phyloP scores from a whole-genome alignment of 2,113 vertebrate genomes.

The Dromaius novaehollandiae region DNA sequence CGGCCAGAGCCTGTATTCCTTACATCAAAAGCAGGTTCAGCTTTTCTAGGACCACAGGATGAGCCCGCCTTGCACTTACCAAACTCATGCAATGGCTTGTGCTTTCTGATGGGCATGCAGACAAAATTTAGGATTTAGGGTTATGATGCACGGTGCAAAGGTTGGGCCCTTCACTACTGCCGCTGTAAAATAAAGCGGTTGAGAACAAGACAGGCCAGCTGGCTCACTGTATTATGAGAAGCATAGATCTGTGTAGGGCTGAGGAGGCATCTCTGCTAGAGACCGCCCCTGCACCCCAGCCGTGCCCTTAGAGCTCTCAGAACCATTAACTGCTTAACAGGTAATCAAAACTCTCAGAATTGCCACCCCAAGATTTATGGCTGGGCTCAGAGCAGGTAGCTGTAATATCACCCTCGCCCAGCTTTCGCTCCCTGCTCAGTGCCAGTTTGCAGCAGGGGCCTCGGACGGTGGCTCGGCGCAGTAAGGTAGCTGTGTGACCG shows the following conservation, averaged over 20 bases:
- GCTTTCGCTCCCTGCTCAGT: not conserved
- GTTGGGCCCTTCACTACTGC: rapidly evolving
- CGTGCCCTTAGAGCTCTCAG: not conserved
- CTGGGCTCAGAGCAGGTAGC: not conserved
- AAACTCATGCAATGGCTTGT: rapidly evolving
- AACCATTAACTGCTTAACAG: rapidly evolving
- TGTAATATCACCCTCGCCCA: not conserved
- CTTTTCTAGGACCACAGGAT: rapidly evolving
- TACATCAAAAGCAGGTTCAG: not conserved
- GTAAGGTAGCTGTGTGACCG: rapidly evolving
- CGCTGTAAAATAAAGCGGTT: not conserved
- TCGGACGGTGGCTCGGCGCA: rapidly evolving
- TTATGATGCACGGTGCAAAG: not conserved
- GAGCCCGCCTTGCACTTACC: rapidly evolving
- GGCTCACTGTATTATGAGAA: too few relatives aligned
- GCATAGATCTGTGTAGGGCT: not conserved
- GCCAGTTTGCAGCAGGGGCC: rapidly evolving
- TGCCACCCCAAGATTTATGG: rapidly evolving
- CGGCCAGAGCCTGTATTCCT: rapidly evolving
- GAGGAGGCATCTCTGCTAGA: rapidly evolving
- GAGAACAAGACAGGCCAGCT: rapidly evolving
- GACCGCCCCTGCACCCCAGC: not conserved
- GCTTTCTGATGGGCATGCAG: rapidly evolving
- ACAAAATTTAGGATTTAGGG: not conserved
- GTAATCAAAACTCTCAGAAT: not conserved